Evolutionary conservation across 2,888 invertebrate species (phyloP).

Genomic region (Cosmia trapezina): DNA sequence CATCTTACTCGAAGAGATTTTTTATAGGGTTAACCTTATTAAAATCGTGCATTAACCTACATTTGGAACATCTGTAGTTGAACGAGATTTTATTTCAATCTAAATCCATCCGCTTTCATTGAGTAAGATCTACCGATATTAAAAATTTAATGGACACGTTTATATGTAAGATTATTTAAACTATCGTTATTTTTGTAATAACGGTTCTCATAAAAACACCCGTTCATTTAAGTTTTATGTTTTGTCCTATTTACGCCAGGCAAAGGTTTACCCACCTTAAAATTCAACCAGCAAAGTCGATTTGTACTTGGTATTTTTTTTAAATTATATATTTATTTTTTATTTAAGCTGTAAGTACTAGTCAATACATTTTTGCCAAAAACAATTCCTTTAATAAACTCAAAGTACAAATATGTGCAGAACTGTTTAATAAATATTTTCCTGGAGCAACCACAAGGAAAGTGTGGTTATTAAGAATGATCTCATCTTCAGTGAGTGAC

Average conservation of each 20-base stretch:
- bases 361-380: neutral
- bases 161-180: conserved; percentile 6
- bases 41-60: conserved; percentile 50
- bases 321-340: neutral
- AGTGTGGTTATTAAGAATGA: conserved; percentile 12
- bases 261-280: neutral
- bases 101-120: conserved; percentile 49
- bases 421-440: neutral
- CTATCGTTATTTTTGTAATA: conserved; percentile 34
- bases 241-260: neutral
- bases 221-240: neutral
- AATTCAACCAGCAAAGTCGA: neutral
- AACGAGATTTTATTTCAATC: conserved; percentile 48
- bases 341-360: no score
- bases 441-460: conserved; percentile 5
- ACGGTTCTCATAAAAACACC: neutral
- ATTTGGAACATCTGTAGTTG: conserved; percentile 48
- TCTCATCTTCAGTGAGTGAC: conserved; percentile 26
- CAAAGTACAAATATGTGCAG: no score
- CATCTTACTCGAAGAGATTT: neutral
- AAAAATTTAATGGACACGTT: conserved; percentile 32
- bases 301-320: neutral
- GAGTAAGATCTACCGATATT: conserved; percentile 41
- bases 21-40: conserved; percentile 35
- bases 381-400: neutral